These are phyloP conservation scores for Amaurobius ferox DNA, from an alignment of 2,888 invertebrate species.

Conservation along the genomic window DNA sequence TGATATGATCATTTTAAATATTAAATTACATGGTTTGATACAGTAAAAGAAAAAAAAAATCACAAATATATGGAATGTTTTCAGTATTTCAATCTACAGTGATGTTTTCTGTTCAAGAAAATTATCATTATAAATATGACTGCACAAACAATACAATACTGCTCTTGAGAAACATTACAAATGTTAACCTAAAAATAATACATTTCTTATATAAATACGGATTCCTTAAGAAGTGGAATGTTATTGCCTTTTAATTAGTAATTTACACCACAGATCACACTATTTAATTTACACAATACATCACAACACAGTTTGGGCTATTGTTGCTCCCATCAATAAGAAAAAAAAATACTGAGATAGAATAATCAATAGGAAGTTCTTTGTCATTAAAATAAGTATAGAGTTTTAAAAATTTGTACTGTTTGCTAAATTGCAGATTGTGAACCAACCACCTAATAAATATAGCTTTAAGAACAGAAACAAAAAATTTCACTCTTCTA, in stretches of 20 bases:
- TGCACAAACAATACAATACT: neutral
- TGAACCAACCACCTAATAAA: neutral
- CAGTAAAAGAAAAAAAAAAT: conserved; percentile 16
- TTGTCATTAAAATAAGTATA: neutral
- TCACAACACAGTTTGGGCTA: neutral
- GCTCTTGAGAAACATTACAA: neutral
- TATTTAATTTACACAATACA: neutral
- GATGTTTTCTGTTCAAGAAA: neutral
- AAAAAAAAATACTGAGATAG: too few species aligned
- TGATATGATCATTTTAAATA: conserved; percentile 42
- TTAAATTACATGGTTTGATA: conserved; percentile 40
- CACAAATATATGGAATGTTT: conserved; percentile 50
- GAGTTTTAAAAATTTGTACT: neutral
- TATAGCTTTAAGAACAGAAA: too few species aligned
- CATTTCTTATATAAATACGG: neutral
- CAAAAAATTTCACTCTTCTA: too few species aligned
- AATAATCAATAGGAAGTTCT: too few species aligned
- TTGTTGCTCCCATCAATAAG: neutral
- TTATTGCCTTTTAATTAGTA: conserved; percentile 7
- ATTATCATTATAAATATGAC: neutral
- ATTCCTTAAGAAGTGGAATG: neutral
- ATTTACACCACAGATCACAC: neutral
- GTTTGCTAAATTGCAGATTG: neutral
- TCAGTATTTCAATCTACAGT: neutral
- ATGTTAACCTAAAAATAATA: neutral